Percentiles rank a stretch among this genome's conserved stretches.
Evolutionary conservation across 2,113 vertebrate genomes (phyloP).

Genomic region (Indri indri): DNA sequence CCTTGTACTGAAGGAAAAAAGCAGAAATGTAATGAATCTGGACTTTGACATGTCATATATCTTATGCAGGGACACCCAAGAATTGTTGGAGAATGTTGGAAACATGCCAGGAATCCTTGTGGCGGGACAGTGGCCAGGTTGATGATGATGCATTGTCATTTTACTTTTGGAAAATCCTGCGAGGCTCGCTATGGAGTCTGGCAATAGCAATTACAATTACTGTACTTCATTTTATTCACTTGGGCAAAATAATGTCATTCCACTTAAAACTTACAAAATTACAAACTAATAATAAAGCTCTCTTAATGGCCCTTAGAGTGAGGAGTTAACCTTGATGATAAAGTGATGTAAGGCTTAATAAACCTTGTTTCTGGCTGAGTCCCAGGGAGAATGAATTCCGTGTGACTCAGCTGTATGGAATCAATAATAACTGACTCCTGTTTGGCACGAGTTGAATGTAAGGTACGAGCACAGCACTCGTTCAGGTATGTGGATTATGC

Average conservation of each 20-base stretch:
- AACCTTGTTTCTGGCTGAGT: conserved; percentile 64
- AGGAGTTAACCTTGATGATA: conserved; percentile 78
- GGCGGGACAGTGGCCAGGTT: conserved; percentile 58
- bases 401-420: conserved; percentile 52
- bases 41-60: conserved; percentile 43
- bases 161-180: conserved; percentile 72
- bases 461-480: background rate
- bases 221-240: conserved; percentile 79
- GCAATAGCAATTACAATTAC: conserved; percentile 75
- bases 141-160: conserved; percentile 70
- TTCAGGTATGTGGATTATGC: background rate
- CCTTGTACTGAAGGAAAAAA: conserved; percentile 49
- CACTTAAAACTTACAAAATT: conserved; percentile 78
- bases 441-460: background rate
- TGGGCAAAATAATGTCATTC: conserved; percentile 79
- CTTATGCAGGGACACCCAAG: conserved; percentile 52
- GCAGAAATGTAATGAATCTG: conserved; percentile 65
- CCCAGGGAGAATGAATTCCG: conserved; percentile 58
- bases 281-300: conserved; percentile 75
- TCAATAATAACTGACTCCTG: conserved; percentile 23
- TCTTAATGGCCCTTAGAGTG: conserved; percentile 75
- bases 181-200: conserved; percentile 61
- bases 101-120: conserved; percentile 47
- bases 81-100: conserved; percentile 61
- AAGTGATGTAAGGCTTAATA: conserved; percentile 72